Evolutionary conservation across 2,113 vertebrate species (phyloP).

Genomic region (Ptyas mucosa): DNA sequence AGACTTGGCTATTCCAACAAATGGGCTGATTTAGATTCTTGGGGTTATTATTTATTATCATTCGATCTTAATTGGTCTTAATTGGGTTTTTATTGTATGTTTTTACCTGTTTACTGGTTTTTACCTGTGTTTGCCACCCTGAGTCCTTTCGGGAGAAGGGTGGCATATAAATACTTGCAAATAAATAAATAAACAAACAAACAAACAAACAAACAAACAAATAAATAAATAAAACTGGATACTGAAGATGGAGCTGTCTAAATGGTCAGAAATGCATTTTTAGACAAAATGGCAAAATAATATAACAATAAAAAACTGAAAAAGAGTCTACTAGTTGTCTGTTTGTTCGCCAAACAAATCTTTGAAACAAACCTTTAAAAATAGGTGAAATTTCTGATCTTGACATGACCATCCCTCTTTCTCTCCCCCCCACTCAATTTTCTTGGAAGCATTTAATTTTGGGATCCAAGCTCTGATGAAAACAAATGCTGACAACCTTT

Average conservation of each 20-base stretch:
- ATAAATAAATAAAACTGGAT: too few relatives aligned
- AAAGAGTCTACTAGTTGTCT: not conserved
- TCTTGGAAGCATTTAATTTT: not conserved
- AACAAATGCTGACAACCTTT: not conserved
- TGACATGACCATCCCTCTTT: not conserved
- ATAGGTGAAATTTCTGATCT: not conserved
- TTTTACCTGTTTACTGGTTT: too few relatives aligned
- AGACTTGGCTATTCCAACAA: too few relatives aligned
- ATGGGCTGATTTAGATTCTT: too few relatives aligned
- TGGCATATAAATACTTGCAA: too few relatives aligned
- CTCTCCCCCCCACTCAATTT: rapidly evolving
- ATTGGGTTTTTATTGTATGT: too few relatives aligned
- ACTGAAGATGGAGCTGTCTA: not conserved
- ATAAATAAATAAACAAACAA: too few relatives aligned
- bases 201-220: too few relatives aligned
- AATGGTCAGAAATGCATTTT: not conserved
- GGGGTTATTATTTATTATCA: too few relatives aligned
- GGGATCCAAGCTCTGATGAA: not conserved
- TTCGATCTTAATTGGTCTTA: too few relatives aligned
- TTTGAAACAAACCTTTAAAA: not conserved
- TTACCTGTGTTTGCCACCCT: too few relatives aligned
- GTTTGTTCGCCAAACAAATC: not conserved
- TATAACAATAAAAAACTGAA: not conserved
- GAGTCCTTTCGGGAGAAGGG: too few relatives aligned
- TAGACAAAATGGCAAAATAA: not conserved